These are phyloP conservation scores for Pelmatolapia mariae DNA, from an alignment of 2,113 vertebrate genomes.

Conservation along the genomic window DNA sequence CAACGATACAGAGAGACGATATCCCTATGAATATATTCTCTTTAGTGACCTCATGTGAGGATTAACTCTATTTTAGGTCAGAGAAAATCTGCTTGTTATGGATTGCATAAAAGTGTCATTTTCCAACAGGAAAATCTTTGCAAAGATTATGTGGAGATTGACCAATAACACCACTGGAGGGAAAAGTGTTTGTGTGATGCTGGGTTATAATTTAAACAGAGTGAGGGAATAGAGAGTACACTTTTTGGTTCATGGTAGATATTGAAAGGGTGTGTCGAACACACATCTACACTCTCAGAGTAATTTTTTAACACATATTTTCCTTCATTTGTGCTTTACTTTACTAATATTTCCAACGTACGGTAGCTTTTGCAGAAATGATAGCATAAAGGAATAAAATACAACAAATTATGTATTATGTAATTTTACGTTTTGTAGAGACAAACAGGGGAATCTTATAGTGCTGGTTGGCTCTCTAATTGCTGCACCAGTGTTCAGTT, in stretches of 20 bases:
- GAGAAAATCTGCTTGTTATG: constrained; percentile 39
- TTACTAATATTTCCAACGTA: neutral
- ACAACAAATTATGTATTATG: neutral
- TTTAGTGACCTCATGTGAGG: constrained; percentile 12
- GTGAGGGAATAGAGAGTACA: neutral
- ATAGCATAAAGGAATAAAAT: neutral
- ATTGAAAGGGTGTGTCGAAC: neutral
- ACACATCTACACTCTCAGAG: neutral
- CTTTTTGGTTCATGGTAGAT: neutral
- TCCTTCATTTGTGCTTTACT: neutral
- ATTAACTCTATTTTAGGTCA: constrained; percentile 50
- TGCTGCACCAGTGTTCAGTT: neutral
- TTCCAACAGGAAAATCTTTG: neutral
- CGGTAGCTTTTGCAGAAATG: neutral
- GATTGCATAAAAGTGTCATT: constrained; percentile 26
- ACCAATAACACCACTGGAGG: neutral
- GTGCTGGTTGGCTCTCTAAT: neutral
- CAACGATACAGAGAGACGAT: neutral
- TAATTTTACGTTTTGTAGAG: neutral
- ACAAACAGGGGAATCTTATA: neutral
- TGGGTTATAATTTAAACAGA: neutral
- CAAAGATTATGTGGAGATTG: constrained; percentile 5
- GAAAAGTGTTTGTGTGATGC: neutral
- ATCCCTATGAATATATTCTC: neutral
- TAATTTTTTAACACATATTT: neutral